These are phyloP conservation scores for Pachyseris speciosa DNA, from an alignment of 64 coral and sea anemone species.

Conservation along the genomic window DNA sequence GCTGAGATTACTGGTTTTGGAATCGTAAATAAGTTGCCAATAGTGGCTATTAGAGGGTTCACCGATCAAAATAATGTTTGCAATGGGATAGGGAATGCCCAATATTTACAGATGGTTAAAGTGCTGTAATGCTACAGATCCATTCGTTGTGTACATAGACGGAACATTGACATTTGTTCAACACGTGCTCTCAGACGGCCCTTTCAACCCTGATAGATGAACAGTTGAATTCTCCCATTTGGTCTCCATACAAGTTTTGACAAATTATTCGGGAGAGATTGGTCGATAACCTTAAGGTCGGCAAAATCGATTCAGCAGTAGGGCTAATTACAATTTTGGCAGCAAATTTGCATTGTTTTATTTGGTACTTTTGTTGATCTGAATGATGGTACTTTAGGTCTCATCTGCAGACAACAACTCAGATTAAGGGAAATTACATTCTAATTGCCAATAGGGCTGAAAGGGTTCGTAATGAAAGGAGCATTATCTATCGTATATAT, in stretches of 20 bases:
- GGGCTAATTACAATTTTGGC: too few species aligned
- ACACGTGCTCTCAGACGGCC: background rate
- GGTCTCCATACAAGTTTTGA: background rate
- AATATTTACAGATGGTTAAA: background rate
- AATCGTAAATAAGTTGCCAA: too few species aligned
- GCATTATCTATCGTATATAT: background rate
- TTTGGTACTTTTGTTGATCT: too few species aligned
- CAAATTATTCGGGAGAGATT: background rate
- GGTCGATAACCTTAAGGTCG: background rate
- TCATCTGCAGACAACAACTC: too few species aligned
- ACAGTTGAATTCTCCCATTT: background rate
- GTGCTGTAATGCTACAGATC: too few species aligned
- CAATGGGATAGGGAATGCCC: background rate
- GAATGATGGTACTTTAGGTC: too few species aligned
- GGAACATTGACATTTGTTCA: background rate
- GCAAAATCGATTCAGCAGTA: too few species aligned
- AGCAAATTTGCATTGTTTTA: too few species aligned
- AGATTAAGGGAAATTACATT: background rate
- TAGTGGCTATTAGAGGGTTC: too few species aligned
- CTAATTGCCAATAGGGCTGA: background rate
- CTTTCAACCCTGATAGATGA: background rate
- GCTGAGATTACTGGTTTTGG: too few species aligned
- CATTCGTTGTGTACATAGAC: constrained; percentile 32
- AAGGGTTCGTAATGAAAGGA: background rate
- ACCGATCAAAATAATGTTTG: too few species aligned